A percentile compares a stretch with the other conserved stretches of the same genome.
Conservation (phyloP, 2,113 vertebrate genomes). For the Helogale parvula region DNA sequence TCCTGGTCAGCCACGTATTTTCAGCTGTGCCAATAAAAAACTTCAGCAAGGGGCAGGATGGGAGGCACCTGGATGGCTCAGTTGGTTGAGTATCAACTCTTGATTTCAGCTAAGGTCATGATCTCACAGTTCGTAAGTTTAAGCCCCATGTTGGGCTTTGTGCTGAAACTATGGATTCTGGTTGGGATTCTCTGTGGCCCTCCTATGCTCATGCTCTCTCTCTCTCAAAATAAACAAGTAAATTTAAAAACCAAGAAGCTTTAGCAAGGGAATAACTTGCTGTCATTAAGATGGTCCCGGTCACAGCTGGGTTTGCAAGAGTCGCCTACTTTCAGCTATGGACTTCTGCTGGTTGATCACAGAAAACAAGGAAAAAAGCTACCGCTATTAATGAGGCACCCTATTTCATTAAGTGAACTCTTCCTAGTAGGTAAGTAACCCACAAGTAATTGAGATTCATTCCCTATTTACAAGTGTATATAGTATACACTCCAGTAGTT, state of each 20-base stretch:
- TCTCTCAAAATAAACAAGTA: too few relatives aligned
- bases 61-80: too few relatives aligned
- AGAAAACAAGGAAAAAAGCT: background rate
- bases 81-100: too few relatives aligned
- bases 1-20: conserved; percentile 22
- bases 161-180: too few relatives aligned
- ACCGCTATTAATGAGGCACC: background rate
- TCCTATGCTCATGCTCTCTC: too few relatives aligned
- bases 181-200: too few relatives aligned
- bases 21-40: background rate
- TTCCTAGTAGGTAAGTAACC: background rate
- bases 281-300: background rate
- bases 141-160: too few relatives aligned
- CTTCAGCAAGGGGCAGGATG: background rate
- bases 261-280: background rate
- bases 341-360: background rate
- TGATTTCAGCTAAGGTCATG: too few relatives aligned
- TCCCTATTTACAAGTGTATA: background rate
- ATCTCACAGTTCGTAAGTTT: too few relatives aligned
- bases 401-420: background rate
- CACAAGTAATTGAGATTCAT: background rate
- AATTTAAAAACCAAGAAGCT: background rate
- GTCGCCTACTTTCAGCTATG: background rate
- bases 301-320: background rate
- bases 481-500: background rate